phyloP scores from a whole-genome alignment of 2,113 vertebrate genomes.

The Xiphophorus hellerii region DNA sequence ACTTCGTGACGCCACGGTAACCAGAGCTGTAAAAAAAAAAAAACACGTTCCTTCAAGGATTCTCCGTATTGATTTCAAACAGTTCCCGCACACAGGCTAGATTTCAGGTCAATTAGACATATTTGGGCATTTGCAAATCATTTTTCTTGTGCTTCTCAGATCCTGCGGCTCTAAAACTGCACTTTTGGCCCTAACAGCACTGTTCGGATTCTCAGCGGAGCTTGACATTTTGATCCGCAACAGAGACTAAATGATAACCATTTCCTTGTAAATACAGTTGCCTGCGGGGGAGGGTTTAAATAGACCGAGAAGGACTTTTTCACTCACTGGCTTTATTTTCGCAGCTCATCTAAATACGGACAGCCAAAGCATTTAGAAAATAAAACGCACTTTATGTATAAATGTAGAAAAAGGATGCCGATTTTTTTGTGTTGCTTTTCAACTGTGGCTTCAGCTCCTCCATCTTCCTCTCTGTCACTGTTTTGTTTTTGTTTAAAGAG shows the following conservation, averaged over 20 bases:
- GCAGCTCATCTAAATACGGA: slow-evolving; percentile 68
- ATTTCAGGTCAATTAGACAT: slow-evolving; percentile 83
- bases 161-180: slow-evolving; percentile 80
- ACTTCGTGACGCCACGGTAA: slow-evolving; percentile 34
- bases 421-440: slow-evolving; percentile 47
- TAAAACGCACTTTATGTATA: slow-evolving; percentile 30
- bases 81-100: slow-evolving; percentile 72
- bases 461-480: slow-evolving; percentile 37
- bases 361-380: slow-evolving; percentile 39
- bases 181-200: slow-evolving; percentile 79
- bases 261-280: slow-evolving; percentile 80
- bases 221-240: slow-evolving; percentile 81
- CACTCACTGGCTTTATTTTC: slow-evolving; percentile 73
- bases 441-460: slow-evolving; percentile 24
- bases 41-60: slow-evolving; percentile 62
- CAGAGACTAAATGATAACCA: slow-evolving; percentile 82
- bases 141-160: slow-evolving; percentile 68
- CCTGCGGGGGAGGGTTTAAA: slow-evolving; percentile 77
- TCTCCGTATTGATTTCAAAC: slow-evolving; percentile 77
- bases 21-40: slow-evolving; percentile 45
- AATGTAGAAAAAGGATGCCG: neutral
- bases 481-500: slow-evolving; percentile 60
- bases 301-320: slow-evolving; percentile 76
- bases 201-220: slow-evolving; percentile 76
- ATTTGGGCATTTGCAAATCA: slow-evolving; percentile 81